Base-by-base conservation (phyloP, 2,113 vertebrate species). In the Tyto alba region DNA sequence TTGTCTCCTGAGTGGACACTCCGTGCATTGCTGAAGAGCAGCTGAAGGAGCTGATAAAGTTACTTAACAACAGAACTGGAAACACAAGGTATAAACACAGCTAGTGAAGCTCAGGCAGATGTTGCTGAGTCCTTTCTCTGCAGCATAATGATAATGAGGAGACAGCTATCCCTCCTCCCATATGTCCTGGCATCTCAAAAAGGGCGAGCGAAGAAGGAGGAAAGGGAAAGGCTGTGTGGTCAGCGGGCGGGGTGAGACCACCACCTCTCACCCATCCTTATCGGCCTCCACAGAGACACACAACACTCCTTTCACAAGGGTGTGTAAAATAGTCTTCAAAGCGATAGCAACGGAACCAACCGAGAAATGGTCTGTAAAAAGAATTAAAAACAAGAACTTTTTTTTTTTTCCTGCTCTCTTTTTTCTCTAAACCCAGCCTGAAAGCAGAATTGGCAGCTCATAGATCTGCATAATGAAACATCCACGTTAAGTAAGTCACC, bases 271-370 rank as follows among this genome's bases (percentile, higher is more conserved):
- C 16, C 7, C 53, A 14, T n/a, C 64, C 96, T 97, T 97, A 97
- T 97, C 97, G 23, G 52, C 40, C 16, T 8, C 32, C 52, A 6
- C 92, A 97, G 89, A 93, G 90, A 27, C 71, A 7, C 59, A 4
- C n/a, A 36, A 14, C 74, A 5, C 34, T 80, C 78, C 63, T 45
- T 22, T 29, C 36, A 11, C 93, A 52, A 41, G 59, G 95, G 79
- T 15, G 55, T 81, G 96, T 32, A 26, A 56, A 92, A 15, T 30
- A 32, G 62, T 30, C 91, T 67, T 7, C 81, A 22, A 29, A 78
- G 82, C 16, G 94, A 96, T 96, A 97, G 89, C 89, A 97, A 94
- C 92, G 74, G 96, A 83, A 93, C 77, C 84, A 69, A 64, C 73
- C 3, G n/a, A 89, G 96, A 18, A 16, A 55, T 2, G 72, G 41